Conservation (phyloP, 2,113 vertebrate genomes). For the Acrocephalus arundinaceus region DNA sequence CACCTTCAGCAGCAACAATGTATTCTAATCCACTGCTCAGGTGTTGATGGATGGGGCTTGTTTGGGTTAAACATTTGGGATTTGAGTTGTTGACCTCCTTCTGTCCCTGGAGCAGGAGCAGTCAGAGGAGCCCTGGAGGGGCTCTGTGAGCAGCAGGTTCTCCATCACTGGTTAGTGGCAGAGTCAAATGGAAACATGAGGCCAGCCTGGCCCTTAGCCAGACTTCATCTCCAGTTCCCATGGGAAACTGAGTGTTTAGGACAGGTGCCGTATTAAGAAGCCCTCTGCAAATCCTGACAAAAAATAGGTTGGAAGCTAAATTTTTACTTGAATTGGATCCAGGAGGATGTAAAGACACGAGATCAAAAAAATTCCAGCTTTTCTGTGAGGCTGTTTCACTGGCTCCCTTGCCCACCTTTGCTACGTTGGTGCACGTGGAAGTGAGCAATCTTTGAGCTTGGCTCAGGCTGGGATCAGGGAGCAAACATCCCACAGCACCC, state of each 20-base stretch:
- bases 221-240: neutral
- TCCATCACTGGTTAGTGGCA: neutral
- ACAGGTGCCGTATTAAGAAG: neutral
- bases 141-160: neutral
- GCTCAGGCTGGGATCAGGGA: neutral
- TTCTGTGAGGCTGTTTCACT: neutral
- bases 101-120: neutral
- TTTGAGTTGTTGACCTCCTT: neutral
- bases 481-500: neutral
- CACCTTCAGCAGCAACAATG: constrained; percentile 25
- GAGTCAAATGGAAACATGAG: neutral
- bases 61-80: constrained; percentile 28
- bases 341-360: neutral
- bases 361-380: neutral
- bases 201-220: neutral
- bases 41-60: constrained; percentile 20
- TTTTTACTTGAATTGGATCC: neutral
- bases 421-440: neutral
- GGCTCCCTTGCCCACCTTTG: accelerated
- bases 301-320: neutral
- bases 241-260: neutral
- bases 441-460: neutral
- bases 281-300: neutral
- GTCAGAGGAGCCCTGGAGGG: neutral
- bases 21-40: neutral